Conservation (phyloP, 2,113 vertebrate genomes). For the sheep (Ovis aries) region DNA sequence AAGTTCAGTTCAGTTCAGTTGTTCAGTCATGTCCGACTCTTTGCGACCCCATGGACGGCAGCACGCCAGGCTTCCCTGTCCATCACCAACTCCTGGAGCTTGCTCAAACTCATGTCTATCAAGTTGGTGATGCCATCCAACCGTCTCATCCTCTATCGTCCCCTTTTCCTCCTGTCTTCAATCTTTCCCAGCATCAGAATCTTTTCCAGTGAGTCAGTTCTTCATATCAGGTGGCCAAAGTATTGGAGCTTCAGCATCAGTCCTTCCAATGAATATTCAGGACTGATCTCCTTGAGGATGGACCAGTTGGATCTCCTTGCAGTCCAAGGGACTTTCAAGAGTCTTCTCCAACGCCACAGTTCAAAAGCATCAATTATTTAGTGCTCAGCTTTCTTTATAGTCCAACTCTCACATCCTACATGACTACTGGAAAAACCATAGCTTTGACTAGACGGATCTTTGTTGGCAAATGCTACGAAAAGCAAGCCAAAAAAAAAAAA, state of each 20-base stretch:
- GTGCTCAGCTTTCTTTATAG: background rate
- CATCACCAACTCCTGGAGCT: background rate
- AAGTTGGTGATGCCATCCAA: background rate
- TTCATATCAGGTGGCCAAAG: background rate
- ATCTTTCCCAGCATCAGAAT: background rate
- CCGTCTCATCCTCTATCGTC: rapidly evolving
- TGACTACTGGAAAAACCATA: background rate
- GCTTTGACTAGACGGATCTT: background rate
- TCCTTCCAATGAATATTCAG: background rate
- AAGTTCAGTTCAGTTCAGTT: background rate
- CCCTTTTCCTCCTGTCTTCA: background rate
- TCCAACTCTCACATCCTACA: background rate
- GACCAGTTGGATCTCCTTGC: background rate
- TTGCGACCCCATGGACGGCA: background rate
- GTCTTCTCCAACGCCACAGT: background rate
- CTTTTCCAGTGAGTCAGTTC: background rate
- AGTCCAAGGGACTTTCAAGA: background rate
- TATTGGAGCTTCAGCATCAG: background rate
- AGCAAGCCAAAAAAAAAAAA: background rate
- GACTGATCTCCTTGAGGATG: background rate
- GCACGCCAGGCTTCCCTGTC: background rate
- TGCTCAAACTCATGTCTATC: background rate
- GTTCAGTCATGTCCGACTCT: background rate
- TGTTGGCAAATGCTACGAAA: background rate
- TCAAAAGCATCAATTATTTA: background rate